These are phyloP conservation scores for Heloderma charlesbogerti DNA, from an alignment of 2,113 vertebrate genomes.

Conservation along the genomic window DNA sequence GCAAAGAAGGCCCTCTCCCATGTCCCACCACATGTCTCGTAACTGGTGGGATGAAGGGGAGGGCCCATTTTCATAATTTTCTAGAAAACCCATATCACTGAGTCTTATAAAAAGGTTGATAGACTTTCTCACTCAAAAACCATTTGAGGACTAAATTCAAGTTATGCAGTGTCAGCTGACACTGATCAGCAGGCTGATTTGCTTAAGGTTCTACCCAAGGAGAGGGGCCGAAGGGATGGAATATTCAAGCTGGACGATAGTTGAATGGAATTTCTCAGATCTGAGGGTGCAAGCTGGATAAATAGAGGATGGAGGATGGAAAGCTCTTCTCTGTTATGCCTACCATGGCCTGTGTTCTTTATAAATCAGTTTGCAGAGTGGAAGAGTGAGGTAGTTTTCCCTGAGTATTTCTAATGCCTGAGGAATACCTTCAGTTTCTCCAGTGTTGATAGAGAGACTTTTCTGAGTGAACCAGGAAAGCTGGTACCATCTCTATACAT, in stretches of 20 bases:
- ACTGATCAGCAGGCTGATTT: not conserved
- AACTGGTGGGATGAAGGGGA: too few species aligned
- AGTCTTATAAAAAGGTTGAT: not conserved
- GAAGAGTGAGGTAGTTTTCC: not conserved
- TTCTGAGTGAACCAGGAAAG: not conserved
- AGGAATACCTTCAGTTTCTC: not conserved
- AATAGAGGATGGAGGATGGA: not conserved
- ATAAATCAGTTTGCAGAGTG: not conserved
- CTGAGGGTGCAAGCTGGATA: not conserved
- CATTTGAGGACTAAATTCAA: constrained; percentile 10
- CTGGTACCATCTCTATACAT: not conserved
- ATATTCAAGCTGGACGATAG: not conserved
- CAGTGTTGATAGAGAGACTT: not conserved
- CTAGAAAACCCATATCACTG: too few species aligned
- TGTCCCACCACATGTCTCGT: too few species aligned
- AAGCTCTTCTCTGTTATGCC: not conserved
- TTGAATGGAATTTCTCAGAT: not conserved
- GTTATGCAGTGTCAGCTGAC: not conserved
- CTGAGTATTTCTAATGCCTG: not conserved
- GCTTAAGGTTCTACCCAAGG: not conserved
- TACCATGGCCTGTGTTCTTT: too few species aligned
- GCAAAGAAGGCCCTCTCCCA: too few species aligned
- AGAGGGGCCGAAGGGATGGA: not conserved
- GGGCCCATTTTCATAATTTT: too few species aligned
- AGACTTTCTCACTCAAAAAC: constrained; percentile 22